Percentiles rank a stretch among this genome's conserved stretches.
Evolutionary conservation across 1,140 invertebrate genomes (phyloP).

Genomic region (Bombus consobrinus): DNA sequence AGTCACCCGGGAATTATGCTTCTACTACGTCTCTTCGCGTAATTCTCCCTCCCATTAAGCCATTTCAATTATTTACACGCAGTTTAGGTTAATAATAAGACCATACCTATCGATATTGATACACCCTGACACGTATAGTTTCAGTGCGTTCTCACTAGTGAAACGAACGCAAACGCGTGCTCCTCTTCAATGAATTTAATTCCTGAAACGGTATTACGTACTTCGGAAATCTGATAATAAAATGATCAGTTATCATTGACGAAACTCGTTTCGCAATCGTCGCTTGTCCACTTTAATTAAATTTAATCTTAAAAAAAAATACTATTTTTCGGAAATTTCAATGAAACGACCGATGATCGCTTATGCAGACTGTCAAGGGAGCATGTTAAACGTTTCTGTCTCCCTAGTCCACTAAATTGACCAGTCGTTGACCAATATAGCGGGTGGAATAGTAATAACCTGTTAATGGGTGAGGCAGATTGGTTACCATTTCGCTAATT

Average conservation of each 20-base stretch:
- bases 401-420: constrained; percentile 1
- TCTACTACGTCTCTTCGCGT: constrained; percentile 66
- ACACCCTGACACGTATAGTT: constrained; percentile 4
- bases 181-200: not conserved
- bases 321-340: no score
- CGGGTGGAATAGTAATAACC: constrained; percentile 68
- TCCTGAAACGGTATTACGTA: not conserved
- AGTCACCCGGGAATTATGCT: constrained; percentile 74
- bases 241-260: no score
- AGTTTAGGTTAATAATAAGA: constrained; percentile 78
- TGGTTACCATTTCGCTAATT: constrained; percentile 65
- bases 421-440: constrained; percentile 38
- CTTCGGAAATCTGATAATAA: no score
- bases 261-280: not conserved
- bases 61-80: constrained; percentile 74
- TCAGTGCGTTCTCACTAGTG: no score
- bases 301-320: not conserved
- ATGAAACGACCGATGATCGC: not conserved
- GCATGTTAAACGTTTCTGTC: not conserved
- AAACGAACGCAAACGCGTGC: not conserved
- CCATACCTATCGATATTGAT: constrained; percentile 66
- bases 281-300: not conserved
- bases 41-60: constrained; percentile 77
- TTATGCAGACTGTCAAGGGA: not conserved
- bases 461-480: constrained; percentile 65